Evolutionary conservation across 2,888 invertebrate species (phyloP), one percentile per base, ranked within the genome.

Genomic region (Danaus chrysippus): DNA sequence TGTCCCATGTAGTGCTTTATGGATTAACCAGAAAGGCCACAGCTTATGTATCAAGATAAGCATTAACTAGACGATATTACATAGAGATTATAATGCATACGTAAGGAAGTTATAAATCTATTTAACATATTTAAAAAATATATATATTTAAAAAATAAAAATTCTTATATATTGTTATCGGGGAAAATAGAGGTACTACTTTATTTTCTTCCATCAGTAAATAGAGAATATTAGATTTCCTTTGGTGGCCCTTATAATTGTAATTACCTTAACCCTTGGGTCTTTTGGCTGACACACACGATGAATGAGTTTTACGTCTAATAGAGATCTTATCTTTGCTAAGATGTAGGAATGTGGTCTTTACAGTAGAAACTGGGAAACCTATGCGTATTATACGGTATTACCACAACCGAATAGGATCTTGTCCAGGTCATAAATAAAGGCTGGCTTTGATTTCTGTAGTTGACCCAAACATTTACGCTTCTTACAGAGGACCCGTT

Each of bases 361-460:
- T 79, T 81, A 80, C 81, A 80, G 82, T 80, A 86, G 82, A 83
- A 86, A 86, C 79, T 86, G 82, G 82, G 81, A 79, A 82, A 82
- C 82, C 78, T 85, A 82, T 83, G 82, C 81, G 78, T 84, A 82
- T 83, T 81, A 81, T 81, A 84, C 78, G 73, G 82, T 81, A 82
- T 87, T 87, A 88, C 87, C 86, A 86, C 73, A 75, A 74, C 78
- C 76, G 77, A 82, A 81, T 82, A 81, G 77, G 76, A 75, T 76
- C 76, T 66, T 79, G 82, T 81, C 79, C 85, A 85, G 83, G 83
- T 82, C 84, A 88, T 88, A 88, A 89, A 89, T 88, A 87, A 87
- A 76, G 76, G 71, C 76, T 77, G 83, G 83, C 85, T 87, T 88
- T 87, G 88, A 87, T 90, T 87, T 86, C 84, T 86, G 82, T 82